phyloP scores from a whole-genome alignment of 1,140 invertebrate species.

The Dryas iulia region DNA sequence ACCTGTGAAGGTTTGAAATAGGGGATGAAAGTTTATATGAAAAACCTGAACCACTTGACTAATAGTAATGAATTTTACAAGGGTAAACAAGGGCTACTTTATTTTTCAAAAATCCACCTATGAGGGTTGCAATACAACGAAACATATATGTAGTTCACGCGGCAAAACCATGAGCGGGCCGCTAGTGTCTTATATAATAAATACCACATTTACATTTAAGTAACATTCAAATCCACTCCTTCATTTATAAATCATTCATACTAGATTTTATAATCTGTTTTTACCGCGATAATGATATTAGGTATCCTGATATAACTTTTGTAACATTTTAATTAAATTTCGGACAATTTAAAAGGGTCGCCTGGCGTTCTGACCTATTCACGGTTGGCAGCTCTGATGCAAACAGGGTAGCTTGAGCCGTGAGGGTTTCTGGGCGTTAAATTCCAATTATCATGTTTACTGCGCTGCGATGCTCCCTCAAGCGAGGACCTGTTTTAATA shows the following conservation, averaged over 20 bases:
- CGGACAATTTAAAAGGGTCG: conserved; percentile 51
- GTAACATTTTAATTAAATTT: conserved; percentile 63
- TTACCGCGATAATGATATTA: conserved; percentile 4
- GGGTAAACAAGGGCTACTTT: too few species aligned
- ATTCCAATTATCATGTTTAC: conserved; percentile 62
- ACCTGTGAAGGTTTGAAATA: too few species aligned
- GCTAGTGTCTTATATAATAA: too few species aligned
- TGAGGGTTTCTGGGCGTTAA: conserved; percentile 40
- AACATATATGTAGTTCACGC: too few species aligned
- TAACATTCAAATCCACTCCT: too few species aligned
- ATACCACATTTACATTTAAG: too few species aligned
- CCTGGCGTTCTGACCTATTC: conserved; percentile 50
- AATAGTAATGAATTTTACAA: too few species aligned
- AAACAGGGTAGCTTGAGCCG: conserved; percentile 36
- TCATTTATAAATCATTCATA: neutral
- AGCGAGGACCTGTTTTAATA: conserved; percentile 18
- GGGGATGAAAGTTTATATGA: too few species aligned
- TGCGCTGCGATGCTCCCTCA: conserved; percentile 35
- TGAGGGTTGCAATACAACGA: too few species aligned
- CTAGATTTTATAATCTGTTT: neutral
- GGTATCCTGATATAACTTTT: conserved; percentile 31
- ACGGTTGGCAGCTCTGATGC: conserved; percentile 46
- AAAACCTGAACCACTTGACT: too few species aligned
- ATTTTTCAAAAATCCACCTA: too few species aligned
- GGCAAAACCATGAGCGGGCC: too few species aligned